Percentiles rank a stretch among this genome's conserved stretches.
phyloP scores from a whole-genome alignment of 2,797 vertebrate species.

The Pelochelys cantorii region DNA sequence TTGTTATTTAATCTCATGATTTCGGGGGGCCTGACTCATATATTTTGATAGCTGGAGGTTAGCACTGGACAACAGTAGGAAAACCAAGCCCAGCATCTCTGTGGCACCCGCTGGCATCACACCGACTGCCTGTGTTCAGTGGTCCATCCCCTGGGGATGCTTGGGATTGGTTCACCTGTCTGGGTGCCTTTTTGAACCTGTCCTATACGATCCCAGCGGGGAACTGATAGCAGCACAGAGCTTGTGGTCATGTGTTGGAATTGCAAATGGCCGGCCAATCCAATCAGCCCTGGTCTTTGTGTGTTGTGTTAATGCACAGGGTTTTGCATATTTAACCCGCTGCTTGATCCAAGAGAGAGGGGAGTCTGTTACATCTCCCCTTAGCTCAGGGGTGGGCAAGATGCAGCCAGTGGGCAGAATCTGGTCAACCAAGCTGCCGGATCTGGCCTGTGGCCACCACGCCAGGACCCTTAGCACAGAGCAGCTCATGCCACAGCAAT shows the following conservation, averaged over 20 bases:
- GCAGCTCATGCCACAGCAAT: too few species aligned
- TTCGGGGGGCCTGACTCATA: neutral
- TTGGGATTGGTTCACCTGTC: too few species aligned
- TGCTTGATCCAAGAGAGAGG: neutral
- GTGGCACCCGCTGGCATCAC: neutral
- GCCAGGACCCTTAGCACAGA: too few species aligned
- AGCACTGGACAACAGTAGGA: neutral
- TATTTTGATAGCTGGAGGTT: neutral
- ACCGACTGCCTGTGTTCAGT: neutral
- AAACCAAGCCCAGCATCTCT: neutral
- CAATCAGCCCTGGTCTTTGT: accelerated
- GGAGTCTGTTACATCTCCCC: neutral
- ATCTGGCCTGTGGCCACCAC: too few species aligned
- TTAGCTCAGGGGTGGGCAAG: neutral
- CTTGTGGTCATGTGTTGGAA: neutral
- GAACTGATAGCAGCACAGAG: neutral
- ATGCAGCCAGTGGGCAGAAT: too few species aligned
- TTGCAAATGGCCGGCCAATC: neutral
- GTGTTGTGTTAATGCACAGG: neutral
- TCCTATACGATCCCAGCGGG: neutral
- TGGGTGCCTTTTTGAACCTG: neutral
- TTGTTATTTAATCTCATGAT: neutral
- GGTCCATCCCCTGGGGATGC: neutral
- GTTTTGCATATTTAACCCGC: neutral
- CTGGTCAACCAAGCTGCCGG: too few species aligned